Evolutionary conservation across 2,888 invertebrate genomes (phyloP), one percentile per base, ranked within the genome.

Genomic region (Phyllotreta cruciferae): DNA sequence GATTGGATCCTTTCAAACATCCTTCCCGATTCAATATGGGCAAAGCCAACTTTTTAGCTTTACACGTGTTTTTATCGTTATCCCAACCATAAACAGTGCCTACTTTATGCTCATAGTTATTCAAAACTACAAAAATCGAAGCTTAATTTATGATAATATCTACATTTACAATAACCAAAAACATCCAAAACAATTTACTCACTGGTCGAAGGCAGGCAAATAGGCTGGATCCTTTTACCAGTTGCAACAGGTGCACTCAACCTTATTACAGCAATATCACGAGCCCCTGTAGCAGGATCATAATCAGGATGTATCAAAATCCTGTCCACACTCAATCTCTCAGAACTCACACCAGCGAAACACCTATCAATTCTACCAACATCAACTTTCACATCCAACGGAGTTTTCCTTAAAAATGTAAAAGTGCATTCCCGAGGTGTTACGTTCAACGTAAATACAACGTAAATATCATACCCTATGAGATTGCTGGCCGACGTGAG

Each of bases 191-290:
- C n/a, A n/a, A n/a, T n/a, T 54, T 11, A 66, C 68, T 75, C 73
- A 82, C 84, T 82, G 58, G 84, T 80, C 61, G 81, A 77, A 1
- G 87, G 85, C 68, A 90, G 74, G 66, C 86, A 86, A 56, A 89
- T 84, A 0, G 88, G 87, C 1, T 83, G 79, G 49, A 88, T 82
- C 35, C 82, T 78, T 62, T 78, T 81, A 66, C 83, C 85, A 64
- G 86, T 84, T 62, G 79, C 77, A 7, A 83, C 81, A 1, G 83
- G 82, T 7, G 84, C 82, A 66, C 82, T 82, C 11, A 89, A 74
- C 54, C 82, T 81, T 37, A 90, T 71, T 6, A 90, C 73, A 0
- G 88, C 87, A 7, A 88, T 79, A 76, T 90, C 87, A 68, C 87
- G 84, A 24, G 85, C 83, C 61, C 81, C 79, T 45, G 83, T 83